phyloP scores from a whole-genome alignment of 2,797 vertebrate genomes.

The Linurgus olivaceus region DNA sequence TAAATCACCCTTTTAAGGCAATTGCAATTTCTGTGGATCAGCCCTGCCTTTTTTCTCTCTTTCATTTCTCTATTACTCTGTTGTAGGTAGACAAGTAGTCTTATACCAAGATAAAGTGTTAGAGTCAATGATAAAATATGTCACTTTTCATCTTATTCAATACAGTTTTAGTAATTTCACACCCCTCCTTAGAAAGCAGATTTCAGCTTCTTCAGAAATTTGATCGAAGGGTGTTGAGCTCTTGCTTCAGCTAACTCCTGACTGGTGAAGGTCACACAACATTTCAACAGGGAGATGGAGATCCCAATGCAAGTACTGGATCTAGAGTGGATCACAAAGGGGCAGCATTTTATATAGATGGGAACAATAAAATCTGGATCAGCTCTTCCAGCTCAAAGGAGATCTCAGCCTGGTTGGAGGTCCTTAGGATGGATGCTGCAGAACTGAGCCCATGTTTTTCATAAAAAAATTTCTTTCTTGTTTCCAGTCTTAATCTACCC shows the following conservation, averaged over 20 bases:
- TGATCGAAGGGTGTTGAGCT: background rate
- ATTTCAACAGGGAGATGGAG: background rate
- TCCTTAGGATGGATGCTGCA: rapidly evolving
- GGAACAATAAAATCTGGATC: background rate
- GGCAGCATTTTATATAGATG: background rate
- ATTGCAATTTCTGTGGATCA: background rate
- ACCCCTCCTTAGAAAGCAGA: background rate
- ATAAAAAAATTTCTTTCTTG: background rate
- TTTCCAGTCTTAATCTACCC: background rate
- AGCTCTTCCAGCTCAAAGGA: background rate
- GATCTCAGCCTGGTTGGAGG: background rate
- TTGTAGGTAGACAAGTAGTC: background rate
- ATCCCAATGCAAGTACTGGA: background rate
- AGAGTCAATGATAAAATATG: background rate
- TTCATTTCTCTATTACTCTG: background rate
- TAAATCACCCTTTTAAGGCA: background rate
- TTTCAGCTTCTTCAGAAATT: background rate
- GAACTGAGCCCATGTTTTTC: background rate
- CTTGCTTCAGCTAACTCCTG: background rate
- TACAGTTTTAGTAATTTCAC: background rate
- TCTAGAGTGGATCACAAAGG: background rate
- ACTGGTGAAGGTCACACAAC: background rate
- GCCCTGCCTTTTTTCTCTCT: background rate
- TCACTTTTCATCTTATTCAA: background rate
- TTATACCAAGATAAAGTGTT: background rate